These are phyloP conservation scores for Salvator merianae DNA, from an alignment of 2,113 vertebrate species.

Conservation along the genomic window DNA sequence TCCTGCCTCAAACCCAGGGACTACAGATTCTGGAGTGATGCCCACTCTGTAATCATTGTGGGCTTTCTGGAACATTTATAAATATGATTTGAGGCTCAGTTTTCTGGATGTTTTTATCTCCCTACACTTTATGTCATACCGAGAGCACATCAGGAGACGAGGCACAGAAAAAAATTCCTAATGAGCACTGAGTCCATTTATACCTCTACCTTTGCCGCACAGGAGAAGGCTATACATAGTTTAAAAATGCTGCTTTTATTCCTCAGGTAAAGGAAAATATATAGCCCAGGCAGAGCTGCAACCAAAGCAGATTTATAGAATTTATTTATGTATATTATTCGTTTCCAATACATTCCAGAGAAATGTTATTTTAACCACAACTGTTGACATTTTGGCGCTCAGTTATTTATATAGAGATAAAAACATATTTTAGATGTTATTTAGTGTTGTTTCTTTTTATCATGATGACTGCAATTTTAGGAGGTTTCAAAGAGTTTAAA, in stretches of 20 bases:
- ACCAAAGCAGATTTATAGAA: constrained; percentile 6
- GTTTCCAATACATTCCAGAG: constrained; percentile 16
- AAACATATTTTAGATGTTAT: constrained; percentile 23
- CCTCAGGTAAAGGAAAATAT: neutral
- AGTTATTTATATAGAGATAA: constrained; percentile 14
- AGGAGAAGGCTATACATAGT: neutral
- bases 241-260: constrained; percentile 1
- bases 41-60: too few species aligned
- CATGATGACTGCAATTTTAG: neutral
- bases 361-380: constrained; percentile 28
- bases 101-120: neutral
- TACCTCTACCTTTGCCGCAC: neutral
- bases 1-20: too few species aligned
- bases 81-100: constrained; percentile 6
- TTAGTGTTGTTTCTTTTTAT: constrained; percentile 17
- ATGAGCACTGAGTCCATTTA: neutral
- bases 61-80: neutral
- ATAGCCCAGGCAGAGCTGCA: neutral
- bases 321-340: constrained; percentile 1
- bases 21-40: too few species aligned
- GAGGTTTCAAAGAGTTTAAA: neutral
- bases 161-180: neutral
- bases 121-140: neutral
- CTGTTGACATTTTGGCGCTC: neutral
- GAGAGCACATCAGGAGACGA: neutral